phyloP scores from a whole-genome alignment of 1,140 invertebrate species.

The Sarcophaga peregrina region DNA sequence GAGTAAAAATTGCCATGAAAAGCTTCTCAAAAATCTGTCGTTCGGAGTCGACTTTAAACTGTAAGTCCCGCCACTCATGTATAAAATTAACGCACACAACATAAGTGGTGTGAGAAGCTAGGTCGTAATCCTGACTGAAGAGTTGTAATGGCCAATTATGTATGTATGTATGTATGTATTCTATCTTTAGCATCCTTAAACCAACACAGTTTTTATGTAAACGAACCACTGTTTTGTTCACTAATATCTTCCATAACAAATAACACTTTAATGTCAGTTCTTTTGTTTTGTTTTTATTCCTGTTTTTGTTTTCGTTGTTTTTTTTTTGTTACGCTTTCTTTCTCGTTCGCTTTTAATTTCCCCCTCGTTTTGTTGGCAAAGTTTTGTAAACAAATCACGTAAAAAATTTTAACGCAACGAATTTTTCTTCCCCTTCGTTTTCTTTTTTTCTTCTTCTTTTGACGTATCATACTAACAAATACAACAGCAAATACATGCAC shows the following conservation, averaged over 20 bases:
- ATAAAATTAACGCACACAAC: too few species aligned
- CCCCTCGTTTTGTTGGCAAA: neutral
- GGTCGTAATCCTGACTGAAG: too few species aligned
- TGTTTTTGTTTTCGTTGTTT: too few species aligned
- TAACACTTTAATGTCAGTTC: slow-evolving; percentile 29
- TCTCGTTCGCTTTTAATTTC: neutral
- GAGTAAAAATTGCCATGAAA: too few species aligned
- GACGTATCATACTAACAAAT: neutral
- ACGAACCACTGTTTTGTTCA: neutral
- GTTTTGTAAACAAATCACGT: slow-evolving; percentile 38
- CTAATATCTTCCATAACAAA: slow-evolving; percentile 11
- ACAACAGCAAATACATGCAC: neutral
- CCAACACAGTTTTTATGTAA: neutral
- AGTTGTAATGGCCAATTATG: too few species aligned
- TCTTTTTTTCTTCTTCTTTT: neutral
- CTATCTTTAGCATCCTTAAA: neutral
- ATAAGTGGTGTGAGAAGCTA: too few species aligned
- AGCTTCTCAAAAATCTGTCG: too few species aligned
- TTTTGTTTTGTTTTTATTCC: neutral
- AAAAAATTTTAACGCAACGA: slow-evolving; percentile 29
- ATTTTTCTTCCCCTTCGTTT: neutral
- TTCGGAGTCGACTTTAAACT: too few species aligned
- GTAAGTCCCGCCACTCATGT: too few species aligned
- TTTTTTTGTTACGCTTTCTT: too few species aligned
- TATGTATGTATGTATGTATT: neutral